Conservation (phyloP, 2,888 invertebrate genomes). For the Gonocerus acuteangulatus region DNA sequence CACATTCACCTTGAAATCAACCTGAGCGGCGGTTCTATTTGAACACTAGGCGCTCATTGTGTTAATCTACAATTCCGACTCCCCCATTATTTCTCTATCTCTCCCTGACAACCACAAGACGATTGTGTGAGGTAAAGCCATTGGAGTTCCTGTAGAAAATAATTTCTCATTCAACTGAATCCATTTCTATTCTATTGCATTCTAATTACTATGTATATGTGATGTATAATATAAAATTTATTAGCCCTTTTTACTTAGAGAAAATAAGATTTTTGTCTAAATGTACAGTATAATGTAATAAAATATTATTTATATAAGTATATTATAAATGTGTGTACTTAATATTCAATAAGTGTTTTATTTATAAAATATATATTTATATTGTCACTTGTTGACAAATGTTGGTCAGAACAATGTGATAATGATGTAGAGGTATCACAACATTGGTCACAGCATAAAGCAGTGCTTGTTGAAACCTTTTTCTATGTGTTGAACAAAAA, state of each 20-base stretch:
- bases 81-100: too few relatives aligned
- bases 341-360: conserved; percentile 9
- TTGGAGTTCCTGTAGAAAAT: too few relatives aligned
- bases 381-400: conserved; percentile 20
- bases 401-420: conserved; percentile 23
- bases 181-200: too few relatives aligned
- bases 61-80: too few relatives aligned
- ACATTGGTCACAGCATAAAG: conserved; percentile 22
- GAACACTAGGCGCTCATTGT: too few relatives aligned
- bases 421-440: conserved; percentile 24
- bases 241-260: conserved; percentile 4
- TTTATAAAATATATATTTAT: conserved; percentile 1
- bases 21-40: too few relatives aligned
- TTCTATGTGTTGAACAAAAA: conserved; percentile 11
- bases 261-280: background rate
- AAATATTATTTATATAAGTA: background rate
- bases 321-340: background rate
- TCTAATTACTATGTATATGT: conserved; percentile 1
- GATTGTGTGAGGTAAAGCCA: too few relatives aligned
- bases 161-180: too few relatives aligned
- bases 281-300: conserved; percentile 5
- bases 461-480: conserved; percentile 27
- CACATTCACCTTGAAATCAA: too few relatives aligned
- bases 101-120: too few relatives aligned
- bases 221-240: background rate